Percentiles rank a stretch among this genome's conserved stretches.
Conservation (phyloP, 2,888 invertebrate species). For the Nephrotoma guestfalica region DNA sequence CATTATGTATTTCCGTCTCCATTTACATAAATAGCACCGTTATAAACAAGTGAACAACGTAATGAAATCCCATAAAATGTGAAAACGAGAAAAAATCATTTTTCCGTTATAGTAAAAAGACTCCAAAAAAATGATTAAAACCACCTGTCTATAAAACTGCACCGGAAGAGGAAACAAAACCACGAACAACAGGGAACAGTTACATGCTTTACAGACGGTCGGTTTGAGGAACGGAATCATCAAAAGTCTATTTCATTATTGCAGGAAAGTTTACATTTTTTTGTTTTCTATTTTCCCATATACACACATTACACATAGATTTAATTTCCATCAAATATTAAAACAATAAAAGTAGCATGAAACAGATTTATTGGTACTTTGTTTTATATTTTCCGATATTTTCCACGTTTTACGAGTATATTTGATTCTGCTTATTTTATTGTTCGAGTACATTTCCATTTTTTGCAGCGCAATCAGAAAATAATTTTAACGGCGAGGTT, state of each 20-base stretch:
- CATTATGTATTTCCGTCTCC: too few relatives aligned
- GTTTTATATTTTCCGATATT: neutral
- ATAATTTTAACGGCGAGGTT: neutral
- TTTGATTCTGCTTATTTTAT: neutral
- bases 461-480: neutral
- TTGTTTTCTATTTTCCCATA: neutral
- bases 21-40: too few relatives aligned
- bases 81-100: too few relatives aligned
- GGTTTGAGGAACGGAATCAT: neutral
- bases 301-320: neutral
- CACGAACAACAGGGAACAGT: neutral
- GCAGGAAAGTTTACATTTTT: neutral
- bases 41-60: too few relatives aligned
- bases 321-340: neutral
- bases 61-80: too few relatives aligned
- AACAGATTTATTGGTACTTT: neutral
- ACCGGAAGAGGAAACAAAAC: neutral
- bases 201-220: neutral
- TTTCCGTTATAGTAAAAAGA: too few relatives aligned
- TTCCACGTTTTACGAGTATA: neutral
- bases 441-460: neutral
- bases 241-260: neutral
- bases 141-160: neutral
- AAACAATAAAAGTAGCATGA: neutral
- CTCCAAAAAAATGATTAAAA: too few relatives aligned